Percentiles rank a stretch among this genome's conserved stretches.
phyloP scores from a whole-genome alignment of 2,888 invertebrate species.

The Ashinkailepas kermadecensis region DNA sequence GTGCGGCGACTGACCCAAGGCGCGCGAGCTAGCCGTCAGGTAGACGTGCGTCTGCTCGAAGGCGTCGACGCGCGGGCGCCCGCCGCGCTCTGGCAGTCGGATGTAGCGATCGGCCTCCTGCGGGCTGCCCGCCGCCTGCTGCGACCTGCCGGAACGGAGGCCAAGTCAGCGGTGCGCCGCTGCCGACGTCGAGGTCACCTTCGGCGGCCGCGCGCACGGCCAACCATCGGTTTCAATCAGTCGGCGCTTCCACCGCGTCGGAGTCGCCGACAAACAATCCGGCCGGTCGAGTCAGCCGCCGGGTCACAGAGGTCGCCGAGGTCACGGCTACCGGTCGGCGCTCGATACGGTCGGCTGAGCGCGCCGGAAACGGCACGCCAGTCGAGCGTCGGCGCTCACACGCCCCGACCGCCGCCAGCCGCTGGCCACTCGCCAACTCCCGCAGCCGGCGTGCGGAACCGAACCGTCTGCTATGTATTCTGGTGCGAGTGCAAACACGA shows the following conservation, averaged over 20 bases:
- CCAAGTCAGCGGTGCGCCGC: conserved; percentile 24
- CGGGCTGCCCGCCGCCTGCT: conserved; percentile 4
- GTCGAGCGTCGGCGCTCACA: no score
- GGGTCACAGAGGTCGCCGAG: no score
- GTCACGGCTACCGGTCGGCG: no score
- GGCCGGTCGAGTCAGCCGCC: not conserved
- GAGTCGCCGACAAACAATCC: conserved; percentile 20
- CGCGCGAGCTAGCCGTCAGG: conserved; percentile 32
- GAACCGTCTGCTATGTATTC: no score
- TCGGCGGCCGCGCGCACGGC: conserved; percentile 30
- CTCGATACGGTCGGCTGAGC: no score
- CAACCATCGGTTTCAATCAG: conserved; percentile 26
- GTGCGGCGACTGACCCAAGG: conserved; percentile 30
- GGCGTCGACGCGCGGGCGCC: conserved; percentile 5
- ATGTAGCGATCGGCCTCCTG: conserved; percentile 14
- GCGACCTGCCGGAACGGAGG: not conserved
- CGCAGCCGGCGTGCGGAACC: no score
- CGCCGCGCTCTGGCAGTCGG: not conserved
- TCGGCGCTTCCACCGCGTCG: conserved; percentile 14
- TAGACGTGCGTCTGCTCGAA: conserved; percentile 32
- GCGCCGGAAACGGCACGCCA: no score
- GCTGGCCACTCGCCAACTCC: no score
- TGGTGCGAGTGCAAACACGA: no score
- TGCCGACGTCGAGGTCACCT: conserved; percentile 29
- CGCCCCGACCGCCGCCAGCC: no score